These are phyloP conservation scores for Andrena haemorrhoa DNA, from an alignment of 2,888 invertebrate species.

Conservation along the genomic window DNA sequence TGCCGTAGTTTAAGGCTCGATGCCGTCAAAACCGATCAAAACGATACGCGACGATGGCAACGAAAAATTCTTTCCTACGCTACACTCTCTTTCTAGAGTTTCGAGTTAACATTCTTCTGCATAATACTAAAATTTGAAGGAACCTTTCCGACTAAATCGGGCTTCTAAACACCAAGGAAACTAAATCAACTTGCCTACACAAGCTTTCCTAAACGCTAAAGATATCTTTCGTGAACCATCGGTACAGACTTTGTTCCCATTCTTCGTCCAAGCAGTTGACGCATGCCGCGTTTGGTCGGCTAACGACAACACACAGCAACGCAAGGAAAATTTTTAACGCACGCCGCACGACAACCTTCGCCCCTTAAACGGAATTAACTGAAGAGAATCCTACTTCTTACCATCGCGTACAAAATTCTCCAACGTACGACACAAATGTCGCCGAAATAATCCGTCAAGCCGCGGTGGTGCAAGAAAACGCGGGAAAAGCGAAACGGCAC, in stretches of 20 bases:
- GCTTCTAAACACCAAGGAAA: neutral
- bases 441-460: constrained; percentile 13
- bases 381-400: neutral
- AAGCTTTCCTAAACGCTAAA: neutral
- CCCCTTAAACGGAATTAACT: neutral
- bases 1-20: constrained; percentile 9
- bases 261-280: constrained; percentile 25
- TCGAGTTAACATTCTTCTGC: constrained; percentile 17
- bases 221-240: neutral
- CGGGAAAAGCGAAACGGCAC: neutral
- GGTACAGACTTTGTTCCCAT: neutral
- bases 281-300: neutral
- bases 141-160: neutral
- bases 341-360: no score
- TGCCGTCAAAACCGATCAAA: constrained; percentile 30
- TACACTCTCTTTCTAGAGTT: neutral
- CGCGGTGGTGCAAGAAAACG: constrained; percentile 5
- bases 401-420: constrained; percentile 18
- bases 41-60: constrained; percentile 32
- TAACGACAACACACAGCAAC: neutral
- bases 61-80: constrained; percentile 1
- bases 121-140: constrained; percentile 2
- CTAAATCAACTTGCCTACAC: constrained; percentile 1
- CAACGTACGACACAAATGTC: constrained; percentile 18
- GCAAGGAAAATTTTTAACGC: no score